These are phyloP conservation scores for Eubasilissa regina DNA, from an alignment of 1,140 invertebrate species.

Conservation along the genomic window DNA sequence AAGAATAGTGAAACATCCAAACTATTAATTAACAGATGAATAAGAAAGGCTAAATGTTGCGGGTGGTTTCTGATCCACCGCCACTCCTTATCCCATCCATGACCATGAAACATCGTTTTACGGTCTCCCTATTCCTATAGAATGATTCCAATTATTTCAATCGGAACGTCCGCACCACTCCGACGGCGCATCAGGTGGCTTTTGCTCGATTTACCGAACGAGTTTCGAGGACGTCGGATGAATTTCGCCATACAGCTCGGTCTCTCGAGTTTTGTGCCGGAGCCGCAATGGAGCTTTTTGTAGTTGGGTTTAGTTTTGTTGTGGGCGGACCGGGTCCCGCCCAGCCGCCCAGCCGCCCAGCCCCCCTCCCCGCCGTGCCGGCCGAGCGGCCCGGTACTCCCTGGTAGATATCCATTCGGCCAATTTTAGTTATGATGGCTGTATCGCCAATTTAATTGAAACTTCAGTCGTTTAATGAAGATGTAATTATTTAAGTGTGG, in stretches of 20 bases:
- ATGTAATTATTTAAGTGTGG: too few species aligned
- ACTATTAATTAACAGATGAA: too few species aligned
- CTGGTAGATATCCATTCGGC: not conserved
- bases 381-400: not conserved
- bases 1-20: too few species aligned
- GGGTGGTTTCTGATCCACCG: conserved; percentile 3
- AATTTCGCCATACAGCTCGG: not conserved
- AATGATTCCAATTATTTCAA: conserved; percentile 3
- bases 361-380: not conserved
- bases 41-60: not conserved
- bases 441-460: conserved; percentile 6
- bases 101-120: not conserved
- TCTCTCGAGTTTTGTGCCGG: not conserved
- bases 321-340: conserved; percentile 3
- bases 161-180: not conserved
- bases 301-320: not conserved
- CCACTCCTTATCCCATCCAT: not conserved
- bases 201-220: not conserved
- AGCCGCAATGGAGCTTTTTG: not conserved
- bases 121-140: not conserved
- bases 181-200: not conserved
- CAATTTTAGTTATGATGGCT: not conserved
- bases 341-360: not conserved
- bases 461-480: not conserved
- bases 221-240: not conserved